phyloP scores from a whole-genome alignment of 2,113 vertebrate genomes.

The Rhinogobius similis region DNA sequence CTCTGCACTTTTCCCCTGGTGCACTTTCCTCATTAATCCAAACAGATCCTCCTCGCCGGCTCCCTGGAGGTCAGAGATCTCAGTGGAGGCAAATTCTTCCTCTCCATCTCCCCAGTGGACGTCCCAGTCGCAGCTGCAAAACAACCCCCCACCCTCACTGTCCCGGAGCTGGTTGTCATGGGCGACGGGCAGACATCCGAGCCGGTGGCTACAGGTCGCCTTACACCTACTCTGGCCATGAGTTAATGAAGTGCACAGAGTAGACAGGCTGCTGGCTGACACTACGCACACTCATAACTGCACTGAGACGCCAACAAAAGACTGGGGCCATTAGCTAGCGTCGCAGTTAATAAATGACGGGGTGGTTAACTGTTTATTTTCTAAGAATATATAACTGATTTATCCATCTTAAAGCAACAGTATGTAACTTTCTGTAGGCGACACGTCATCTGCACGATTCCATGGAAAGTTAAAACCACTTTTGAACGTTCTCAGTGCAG shows the following conservation, averaged over 20 bases:
- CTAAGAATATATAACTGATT: conserved; percentile 4
- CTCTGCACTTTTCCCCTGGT: conserved; percentile 12
- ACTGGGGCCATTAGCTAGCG: conserved; percentile 46
- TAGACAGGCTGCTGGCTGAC: conserved; percentile 38
- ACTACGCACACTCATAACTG: conserved; percentile 9
- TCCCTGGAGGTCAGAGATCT: conserved; percentile 20
- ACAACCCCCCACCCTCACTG: conserved; percentile 45
- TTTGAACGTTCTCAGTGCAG: too few relatives aligned
- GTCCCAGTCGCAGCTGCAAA: conserved; percentile 46
- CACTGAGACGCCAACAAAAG: conserved; percentile 46
- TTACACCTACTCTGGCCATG: conserved; percentile 55
- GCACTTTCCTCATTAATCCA: conserved; percentile 23
- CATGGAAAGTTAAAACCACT: too few relatives aligned
- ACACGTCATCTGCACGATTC: too few relatives aligned
- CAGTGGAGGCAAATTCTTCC: conserved; percentile 18
- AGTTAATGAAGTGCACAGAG: conserved; percentile 69
- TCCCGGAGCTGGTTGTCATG: conserved; percentile 64
- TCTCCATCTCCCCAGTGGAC: conserved; percentile 36
- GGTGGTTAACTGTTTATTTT: conserved; percentile 20
- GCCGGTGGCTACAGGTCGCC: conserved; percentile 45
- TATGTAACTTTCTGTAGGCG: background rate
- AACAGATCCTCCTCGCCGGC: conserved; percentile 18
- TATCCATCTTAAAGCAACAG: background rate
- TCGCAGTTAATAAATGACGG: conserved; percentile 60
- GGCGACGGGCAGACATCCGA: conserved; percentile 61